Percentiles rank a stretch among this genome's conserved stretches.
These are phyloP conservation scores for Ellobium chinense DNA, from an alignment of 2,888 invertebrate species.

Conservation along the genomic window DNA sequence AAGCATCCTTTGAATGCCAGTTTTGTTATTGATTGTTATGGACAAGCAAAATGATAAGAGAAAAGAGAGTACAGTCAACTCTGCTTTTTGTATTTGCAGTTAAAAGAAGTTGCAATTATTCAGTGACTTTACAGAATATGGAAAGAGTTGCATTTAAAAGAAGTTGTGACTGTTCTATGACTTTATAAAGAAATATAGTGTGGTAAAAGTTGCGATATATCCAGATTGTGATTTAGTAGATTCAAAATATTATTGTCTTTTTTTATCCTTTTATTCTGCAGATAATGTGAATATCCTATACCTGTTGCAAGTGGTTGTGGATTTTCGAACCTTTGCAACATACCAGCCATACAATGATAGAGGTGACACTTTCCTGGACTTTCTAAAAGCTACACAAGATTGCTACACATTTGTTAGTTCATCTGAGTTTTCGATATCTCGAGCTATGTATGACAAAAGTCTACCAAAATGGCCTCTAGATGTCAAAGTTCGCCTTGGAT, in stretches of 20 bases:
- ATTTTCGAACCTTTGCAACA: neutral
- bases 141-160: no score
- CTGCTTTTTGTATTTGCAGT: no score
- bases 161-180: no score
- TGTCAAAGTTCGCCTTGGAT: neutral
- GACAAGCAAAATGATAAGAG: no score
- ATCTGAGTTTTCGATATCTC: neutral
- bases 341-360: neutral
- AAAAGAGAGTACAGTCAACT: no score
- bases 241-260: neutral
- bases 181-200: no score
- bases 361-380: neutral
- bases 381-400: neutral
- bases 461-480: conserved; percentile 28
- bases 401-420: neutral
- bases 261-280: conserved; percentile 14
- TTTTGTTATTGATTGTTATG: no score
- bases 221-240: no score
- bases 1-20: no score
- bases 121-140: no score
- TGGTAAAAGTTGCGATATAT: no score
- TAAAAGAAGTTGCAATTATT: no score
- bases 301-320: neutral
- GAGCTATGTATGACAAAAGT: conserved; percentile 1
- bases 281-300: neutral